phyloP scores from a whole-genome alignment of 1,140 invertebrate species.

The Drosophila leontia region DNA sequence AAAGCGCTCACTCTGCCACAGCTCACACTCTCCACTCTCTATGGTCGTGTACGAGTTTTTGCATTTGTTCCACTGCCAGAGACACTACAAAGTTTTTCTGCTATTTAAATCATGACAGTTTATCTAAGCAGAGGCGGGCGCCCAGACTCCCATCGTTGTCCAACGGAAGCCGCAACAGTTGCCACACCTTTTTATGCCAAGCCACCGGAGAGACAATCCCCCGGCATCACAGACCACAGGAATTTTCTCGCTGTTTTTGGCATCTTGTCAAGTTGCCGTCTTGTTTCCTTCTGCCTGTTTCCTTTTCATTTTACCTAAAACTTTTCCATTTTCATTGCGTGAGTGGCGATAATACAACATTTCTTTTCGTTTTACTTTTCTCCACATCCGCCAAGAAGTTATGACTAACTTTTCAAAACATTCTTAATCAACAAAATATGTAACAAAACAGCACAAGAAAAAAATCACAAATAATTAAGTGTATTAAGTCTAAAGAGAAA shows the following conservation, averaged over 20 bases:
- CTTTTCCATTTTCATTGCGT: constrained; percentile 68
- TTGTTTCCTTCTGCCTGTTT: constrained; percentile 24
- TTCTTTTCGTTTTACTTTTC: constrained; percentile 10
- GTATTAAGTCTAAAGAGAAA: constrained; percentile 11
- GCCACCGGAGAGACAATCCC: constrained; percentile 24
- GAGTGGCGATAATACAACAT: constrained; percentile 53
- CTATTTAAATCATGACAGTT: constrained; percentile 83
- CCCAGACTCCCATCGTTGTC: constrained; percentile 3
- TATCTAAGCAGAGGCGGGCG: constrained; percentile 67
- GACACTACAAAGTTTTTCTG: constrained; percentile 73
- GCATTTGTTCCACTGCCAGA: constrained; percentile 57
- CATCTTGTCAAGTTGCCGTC: constrained; percentile 76
- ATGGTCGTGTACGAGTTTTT: constrained; percentile 31
- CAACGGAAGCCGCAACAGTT: constrained; percentile 67
- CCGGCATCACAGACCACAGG: constrained; percentile 51
- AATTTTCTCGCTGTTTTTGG: constrained; percentile 70
- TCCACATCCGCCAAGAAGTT: constrained; percentile 8
- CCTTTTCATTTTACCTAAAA: constrained; percentile 42
- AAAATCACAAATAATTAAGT: constrained; percentile 25
- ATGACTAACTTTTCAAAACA: constrained; percentile 20
- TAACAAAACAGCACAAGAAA: not conserved
- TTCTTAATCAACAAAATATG: constrained; percentile 1
- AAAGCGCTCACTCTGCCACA: constrained; percentile 55
- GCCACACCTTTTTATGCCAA: constrained; percentile 60
- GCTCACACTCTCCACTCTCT: constrained; percentile 3